Evolutionary conservation across 1,140 invertebrate genomes (phyloP).

Genomic region (Phortica variegata): DNA sequence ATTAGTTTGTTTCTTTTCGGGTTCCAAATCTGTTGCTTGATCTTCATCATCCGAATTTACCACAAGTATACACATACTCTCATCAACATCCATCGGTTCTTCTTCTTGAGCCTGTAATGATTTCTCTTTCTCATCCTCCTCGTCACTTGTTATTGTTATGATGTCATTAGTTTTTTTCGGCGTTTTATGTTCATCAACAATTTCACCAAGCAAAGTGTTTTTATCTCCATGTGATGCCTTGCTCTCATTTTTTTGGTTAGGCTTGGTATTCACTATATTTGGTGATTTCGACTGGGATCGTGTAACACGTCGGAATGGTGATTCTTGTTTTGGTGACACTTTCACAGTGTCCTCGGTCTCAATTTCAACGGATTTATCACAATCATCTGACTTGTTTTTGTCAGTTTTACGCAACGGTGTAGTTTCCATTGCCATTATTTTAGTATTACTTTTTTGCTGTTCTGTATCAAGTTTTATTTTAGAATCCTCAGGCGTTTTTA

Average conservation of each 20-base stretch:
- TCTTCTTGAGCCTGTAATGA: background rate
- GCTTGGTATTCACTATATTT: constrained; percentile 6
- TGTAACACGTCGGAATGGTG: constrained; percentile 21
- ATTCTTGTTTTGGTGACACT: background rate
- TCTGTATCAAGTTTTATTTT: background rate
- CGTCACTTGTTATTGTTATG: background rate
- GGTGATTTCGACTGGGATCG: constrained; percentile 42
- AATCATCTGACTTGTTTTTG: background rate
- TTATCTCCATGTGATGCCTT: no score
- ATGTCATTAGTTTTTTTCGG: background rate
- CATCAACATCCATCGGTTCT: background rate
- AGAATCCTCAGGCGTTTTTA: no score
- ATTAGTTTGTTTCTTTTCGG: background rate
- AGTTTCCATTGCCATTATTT: background rate
- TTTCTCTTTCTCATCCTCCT: background rate
- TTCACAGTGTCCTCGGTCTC: background rate
- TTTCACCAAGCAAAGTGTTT: background rate
- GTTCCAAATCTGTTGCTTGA: background rate
- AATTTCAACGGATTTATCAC: background rate
- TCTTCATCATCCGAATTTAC: no score
- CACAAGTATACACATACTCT: no score
- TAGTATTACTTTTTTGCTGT: background rate
- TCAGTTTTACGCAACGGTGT: background rate
- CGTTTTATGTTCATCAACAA: background rate
- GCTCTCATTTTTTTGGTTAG: background rate